Base-by-base conservation (phyloP, 2,113 vertebrate species). In the Castor canadensis region DNA sequence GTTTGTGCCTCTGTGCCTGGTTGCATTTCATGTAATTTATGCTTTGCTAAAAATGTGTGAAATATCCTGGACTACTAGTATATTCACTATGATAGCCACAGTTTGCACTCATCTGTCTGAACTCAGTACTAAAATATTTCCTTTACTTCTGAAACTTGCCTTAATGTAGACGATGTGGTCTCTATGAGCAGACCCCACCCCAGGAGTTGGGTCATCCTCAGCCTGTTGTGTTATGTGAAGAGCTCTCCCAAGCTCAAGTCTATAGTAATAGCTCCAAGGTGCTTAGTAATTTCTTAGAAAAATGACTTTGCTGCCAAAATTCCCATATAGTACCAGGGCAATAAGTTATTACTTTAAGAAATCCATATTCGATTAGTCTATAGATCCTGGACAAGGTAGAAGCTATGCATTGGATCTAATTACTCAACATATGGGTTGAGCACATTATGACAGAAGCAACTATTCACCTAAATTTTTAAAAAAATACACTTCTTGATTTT, bases 61-160 rank as follows among this genome's bases (percentile, higher is more conserved):
- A 90, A 47, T 71, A 75, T 84, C 38, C 47, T 62, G 56, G 28
- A 13, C 45, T 79, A 24, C 77, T 89, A 87, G 91, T 87, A 35
- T 71, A 75, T 60, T 82, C 60, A 47, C 19, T 54, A 62, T 72
- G n/a, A 64, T 87, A 71, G 9, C 10, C 22, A 91, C 19, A 92
- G 32, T 47, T 93, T 87, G 66, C 3, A 5, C 32, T 94, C 9
- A 56, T 87, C 89, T 89, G 54, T 93, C 58, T 79, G 72, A 92
- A 90, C 45, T 76, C 81, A 84, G 66, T 84, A 52, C 56, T 91
- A 77, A 89, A 95, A 86, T 91, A 72, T 52, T 77, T 11, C 84
- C 0, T 91, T 90, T 64, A 20, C 49, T 40, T 79, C 58, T 45
- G 60, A 87, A 87, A 66, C 30, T 91, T 76, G n/a, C 47, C 60